Conservation (phyloP, 2,797 vertebrate genomes). For the Heliangelus exortis region DNA sequence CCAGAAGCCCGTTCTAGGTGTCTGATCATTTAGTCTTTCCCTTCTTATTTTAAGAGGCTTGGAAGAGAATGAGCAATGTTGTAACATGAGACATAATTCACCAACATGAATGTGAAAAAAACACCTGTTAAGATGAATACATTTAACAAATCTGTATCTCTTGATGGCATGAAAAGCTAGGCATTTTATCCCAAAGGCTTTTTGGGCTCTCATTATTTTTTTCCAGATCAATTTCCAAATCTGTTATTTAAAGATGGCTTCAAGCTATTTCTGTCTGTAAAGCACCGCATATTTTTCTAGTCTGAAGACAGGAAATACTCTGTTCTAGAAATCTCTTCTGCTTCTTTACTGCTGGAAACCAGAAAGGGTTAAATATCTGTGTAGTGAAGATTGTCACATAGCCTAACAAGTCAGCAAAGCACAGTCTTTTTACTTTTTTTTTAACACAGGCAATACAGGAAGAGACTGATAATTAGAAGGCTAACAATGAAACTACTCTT, state of each 20-base stretch:
- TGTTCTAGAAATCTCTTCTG: not conserved
- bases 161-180: slow-evolving; percentile 34
- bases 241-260: slow-evolving; percentile 52
- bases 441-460: not conserved
- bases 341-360: not conserved
- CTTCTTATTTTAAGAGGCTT: not conserved
- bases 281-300: not conserved
- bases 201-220: slow-evolving; percentile 30
- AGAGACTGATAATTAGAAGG: not conserved
- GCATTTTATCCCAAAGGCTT: slow-evolving; percentile 44
- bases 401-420: not conserved
- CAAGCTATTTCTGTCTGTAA: slow-evolving; percentile 32
- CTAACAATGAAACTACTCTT: not conserved
- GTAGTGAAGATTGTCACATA: not conserved
- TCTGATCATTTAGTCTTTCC: not conserved
- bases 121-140: not conserved
- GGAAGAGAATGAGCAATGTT: not conserved
- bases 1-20: not conserved
- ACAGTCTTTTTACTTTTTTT: not conserved
- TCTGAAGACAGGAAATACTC: not conserved
- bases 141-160: slow-evolving; percentile 27
- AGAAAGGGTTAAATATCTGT: not conserved
- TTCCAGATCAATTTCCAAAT: slow-evolving; percentile 10
- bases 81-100: not conserved
- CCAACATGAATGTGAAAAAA: not conserved